phyloP scores from a whole-genome alignment of 2,113 vertebrate species.

The Oryzias celebensis region DNA sequence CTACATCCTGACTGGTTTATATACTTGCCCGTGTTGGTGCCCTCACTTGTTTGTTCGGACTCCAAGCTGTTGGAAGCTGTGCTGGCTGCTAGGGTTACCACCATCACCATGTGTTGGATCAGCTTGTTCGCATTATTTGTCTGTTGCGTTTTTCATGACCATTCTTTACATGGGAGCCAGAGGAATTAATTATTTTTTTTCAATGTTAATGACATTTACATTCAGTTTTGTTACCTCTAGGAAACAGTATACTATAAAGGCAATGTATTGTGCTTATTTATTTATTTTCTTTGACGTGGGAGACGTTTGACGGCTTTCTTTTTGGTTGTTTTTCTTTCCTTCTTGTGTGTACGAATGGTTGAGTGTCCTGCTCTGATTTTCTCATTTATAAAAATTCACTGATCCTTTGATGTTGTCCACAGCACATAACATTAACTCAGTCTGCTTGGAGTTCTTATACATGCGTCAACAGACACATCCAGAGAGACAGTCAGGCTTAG shows the following conservation, averaged over 20 bases:
- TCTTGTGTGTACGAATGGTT: background rate
- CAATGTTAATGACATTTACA: background rate
- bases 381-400: background rate
- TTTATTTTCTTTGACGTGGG: no score
- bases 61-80: constrained; percentile 55
- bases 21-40: constrained; percentile 47
- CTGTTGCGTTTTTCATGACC: constrained; percentile 9
- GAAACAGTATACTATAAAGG: no score
- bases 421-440: background rate
- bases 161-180: background rate
- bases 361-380: constrained; percentile 3
- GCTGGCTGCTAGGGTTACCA: constrained; percentile 30
- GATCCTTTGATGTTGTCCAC: constrained; percentile 10
- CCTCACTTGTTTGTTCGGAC: constrained; percentile 57
- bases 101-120: constrained; percentile 40
- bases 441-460: background rate
- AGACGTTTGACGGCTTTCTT: background rate
- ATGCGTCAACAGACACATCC: constrained; percentile 10
- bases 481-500: constrained; percentile 21
- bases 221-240: background rate
- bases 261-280: background rate
- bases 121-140: constrained; percentile 30
- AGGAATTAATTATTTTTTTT: background rate
- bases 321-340: background rate
- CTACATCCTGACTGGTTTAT: constrained; percentile 65